These are phyloP conservation scores for Epinephelus lanceolatus DNA, from an alignment of 2,113 vertebrate genomes.

Conservation along the genomic window DNA sequence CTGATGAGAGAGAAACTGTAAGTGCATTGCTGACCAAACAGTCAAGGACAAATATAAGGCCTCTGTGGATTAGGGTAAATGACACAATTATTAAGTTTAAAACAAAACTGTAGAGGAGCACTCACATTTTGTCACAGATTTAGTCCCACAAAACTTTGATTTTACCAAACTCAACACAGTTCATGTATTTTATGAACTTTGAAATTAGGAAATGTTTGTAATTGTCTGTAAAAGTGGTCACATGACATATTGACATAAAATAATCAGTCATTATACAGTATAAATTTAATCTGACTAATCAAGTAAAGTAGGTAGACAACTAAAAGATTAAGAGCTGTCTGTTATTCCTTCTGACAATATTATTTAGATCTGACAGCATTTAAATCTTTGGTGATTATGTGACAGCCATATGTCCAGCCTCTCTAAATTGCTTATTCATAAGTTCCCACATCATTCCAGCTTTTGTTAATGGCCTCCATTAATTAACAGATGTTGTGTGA, in stretches of 20 bases:
- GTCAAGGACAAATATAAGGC: constrained; percentile 1
- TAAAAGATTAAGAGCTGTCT: background rate
- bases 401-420: too few species aligned
- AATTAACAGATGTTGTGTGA: too few species aligned
- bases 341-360: background rate
- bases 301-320: background rate
- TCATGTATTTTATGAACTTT: background rate
- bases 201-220: background rate
- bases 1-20: background rate
- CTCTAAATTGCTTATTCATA: too few species aligned
- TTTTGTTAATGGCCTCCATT: too few species aligned
- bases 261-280: background rate
- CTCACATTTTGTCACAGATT: background rate
- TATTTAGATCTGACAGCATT: background rate
- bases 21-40: background rate
- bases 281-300: background rate
- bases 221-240: background rate
- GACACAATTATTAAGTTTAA: background rate
- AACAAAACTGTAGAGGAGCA: background rate
- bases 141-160: background rate
- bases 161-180: background rate
- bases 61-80: background rate
- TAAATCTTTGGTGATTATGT: background rate
- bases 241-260: background rate
- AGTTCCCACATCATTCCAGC: background rate